These are phyloP conservation scores for Acestrorhynchus altus DNA, from an alignment of 2,797 vertebrate genomes.

Conservation along the genomic window DNA sequence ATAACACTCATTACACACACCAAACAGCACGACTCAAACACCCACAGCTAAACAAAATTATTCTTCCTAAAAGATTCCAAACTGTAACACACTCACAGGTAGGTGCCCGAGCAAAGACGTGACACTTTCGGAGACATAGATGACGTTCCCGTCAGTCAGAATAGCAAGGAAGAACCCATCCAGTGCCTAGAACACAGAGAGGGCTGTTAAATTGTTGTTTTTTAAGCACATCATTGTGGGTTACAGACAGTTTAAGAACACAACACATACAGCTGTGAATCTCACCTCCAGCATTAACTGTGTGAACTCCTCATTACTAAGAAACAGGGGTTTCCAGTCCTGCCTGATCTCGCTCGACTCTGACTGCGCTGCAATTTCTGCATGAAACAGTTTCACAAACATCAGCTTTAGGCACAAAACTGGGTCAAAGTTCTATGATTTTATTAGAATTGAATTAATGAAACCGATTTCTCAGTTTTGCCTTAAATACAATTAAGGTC, in stretches of 20 bases:
- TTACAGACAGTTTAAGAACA: background rate
- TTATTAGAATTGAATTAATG: too few relatives aligned
- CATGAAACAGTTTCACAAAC: constrained; percentile 17
- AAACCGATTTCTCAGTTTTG: background rate
- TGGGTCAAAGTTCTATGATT: too few relatives aligned
- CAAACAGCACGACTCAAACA: too few relatives aligned
- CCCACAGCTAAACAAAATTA: too few relatives aligned
- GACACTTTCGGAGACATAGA: constrained; percentile 96
- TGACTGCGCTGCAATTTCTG: constrained; percentile 95
- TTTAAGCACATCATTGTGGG: background rate
- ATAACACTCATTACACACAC: too few relatives aligned
- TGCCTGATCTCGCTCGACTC: constrained; percentile 97
- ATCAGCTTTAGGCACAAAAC: background rate
- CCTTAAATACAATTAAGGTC: background rate
- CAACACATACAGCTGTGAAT: constrained; percentile 17
- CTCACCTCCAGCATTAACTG: constrained; percentile 98
- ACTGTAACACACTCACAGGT: constrained; percentile 90
- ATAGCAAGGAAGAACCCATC: constrained; percentile 99
- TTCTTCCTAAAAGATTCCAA: too few relatives aligned
- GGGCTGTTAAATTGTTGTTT: background rate
- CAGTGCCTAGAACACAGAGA: constrained; percentile 81
- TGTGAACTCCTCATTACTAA: constrained; percentile 98
- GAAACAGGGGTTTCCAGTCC: constrained; percentile 98
- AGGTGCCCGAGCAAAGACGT: constrained; percentile 97
- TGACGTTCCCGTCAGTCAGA: constrained; percentile 98